Evolutionary conservation across 1,140 invertebrate genomes (phyloP).

Genomic region (Drosophila mojavensis): DNA sequence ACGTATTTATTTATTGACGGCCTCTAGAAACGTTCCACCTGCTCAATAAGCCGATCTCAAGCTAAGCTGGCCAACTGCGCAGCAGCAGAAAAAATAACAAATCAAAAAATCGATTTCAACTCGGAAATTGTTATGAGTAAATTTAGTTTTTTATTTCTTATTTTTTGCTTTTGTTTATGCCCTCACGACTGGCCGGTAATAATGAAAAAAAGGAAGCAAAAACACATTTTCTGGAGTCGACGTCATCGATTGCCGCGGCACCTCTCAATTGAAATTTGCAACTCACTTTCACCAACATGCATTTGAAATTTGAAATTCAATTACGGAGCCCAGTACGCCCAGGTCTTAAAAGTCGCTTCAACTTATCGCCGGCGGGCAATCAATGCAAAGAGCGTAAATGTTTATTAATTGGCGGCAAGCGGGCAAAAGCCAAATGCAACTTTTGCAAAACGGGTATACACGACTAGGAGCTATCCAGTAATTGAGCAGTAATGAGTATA

Average conservation of each 20-base stretch:
- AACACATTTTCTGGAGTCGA: slow-evolving; percentile 32
- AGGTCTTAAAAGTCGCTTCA: slow-evolving; percentile 49
- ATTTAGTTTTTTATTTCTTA: slow-evolving; percentile 30
- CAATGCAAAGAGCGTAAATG: slow-evolving; percentile 70
- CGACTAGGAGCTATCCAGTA: slow-evolving; percentile 7
- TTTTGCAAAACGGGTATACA: neutral
- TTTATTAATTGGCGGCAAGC: slow-evolving; percentile 68
- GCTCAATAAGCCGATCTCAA: slow-evolving; percentile 24
- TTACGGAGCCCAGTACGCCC: slow-evolving; percentile 70
- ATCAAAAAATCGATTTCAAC: slow-evolving; percentile 36
- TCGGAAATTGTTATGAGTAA: slow-evolving; percentile 39
- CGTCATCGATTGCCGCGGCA: slow-evolving; percentile 31
- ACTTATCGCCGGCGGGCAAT: slow-evolving; percentile 53
- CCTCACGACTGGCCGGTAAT: slow-evolving; percentile 58
- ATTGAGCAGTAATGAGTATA: neutral
- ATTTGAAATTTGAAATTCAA: slow-evolving; percentile 68
- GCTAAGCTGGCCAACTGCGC: slow-evolving; percentile 48
- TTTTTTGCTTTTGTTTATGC: slow-evolving; percentile 41
- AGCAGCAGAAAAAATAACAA: slow-evolving; percentile 12
- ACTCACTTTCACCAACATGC: slow-evolving; percentile 65
- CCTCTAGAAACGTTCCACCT: slow-evolving; percentile 53
- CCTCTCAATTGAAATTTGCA: slow-evolving; percentile 35
- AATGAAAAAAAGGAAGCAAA: slow-evolving; percentile 11
- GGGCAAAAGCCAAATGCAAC: slow-evolving; percentile 25
- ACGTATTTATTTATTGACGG: slow-evolving; percentile 15